Evolutionary conservation across 2,113 vertebrate genomes (phyloP).

Genomic region (Microcebus jonahi): DNA sequence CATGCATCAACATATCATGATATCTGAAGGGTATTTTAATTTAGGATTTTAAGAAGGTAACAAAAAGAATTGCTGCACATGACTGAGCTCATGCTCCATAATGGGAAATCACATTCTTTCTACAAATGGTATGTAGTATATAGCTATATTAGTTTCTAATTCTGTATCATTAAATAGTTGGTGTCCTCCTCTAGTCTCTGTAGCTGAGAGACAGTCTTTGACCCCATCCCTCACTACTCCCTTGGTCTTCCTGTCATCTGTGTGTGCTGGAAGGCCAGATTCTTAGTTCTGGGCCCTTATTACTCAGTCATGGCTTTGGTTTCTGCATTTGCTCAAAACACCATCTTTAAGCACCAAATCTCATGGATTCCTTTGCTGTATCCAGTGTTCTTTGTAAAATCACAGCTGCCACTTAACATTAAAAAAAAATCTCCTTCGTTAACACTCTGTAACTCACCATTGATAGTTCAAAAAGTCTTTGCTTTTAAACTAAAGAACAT

Average conservation of each 20-base stretch:
- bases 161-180: background rate
- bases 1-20: background rate
- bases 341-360: background rate
- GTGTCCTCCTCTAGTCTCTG: background rate
- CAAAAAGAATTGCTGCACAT: background rate
- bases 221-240: no score
- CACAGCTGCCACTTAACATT: background rate
- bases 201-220: background rate
- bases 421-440: background rate
- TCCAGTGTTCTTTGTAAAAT: background rate
- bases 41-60: background rate
- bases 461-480: background rate
- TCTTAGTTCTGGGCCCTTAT: background rate
- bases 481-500: conserved; percentile 1
- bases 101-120: background rate
- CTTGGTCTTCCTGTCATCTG: background rate
- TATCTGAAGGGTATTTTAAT: background rate
- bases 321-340: background rate
- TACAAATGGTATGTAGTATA: background rate
- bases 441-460: background rate
- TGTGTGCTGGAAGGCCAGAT: background rate
- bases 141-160: background rate
- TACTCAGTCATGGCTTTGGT: background rate
- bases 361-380: background rate
- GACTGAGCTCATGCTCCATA: background rate